Base-by-base conservation (phyloP, 2,888 invertebrate genomes). In the Dusona sp. region DNA sequence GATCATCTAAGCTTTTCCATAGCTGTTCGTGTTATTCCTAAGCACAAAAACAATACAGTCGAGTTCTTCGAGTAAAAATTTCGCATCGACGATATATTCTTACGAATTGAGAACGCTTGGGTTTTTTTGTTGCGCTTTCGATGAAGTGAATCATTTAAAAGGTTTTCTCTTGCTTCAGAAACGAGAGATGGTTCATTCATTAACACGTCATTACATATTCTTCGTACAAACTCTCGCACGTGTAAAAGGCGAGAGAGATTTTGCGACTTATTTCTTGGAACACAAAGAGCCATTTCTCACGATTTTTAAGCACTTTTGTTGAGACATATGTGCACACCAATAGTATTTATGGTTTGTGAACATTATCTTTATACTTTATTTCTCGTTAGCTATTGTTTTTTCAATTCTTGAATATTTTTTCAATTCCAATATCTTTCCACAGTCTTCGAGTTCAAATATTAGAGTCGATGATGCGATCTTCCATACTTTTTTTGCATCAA, bases 131-230 rank as follows among this genome's bases (percentile, higher is more conserved):
- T 65, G 29, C 6, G 29, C 29, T 61, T 83, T 61, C 57, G 9
- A 67, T 13, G 48, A 70, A 77, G 45, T 77, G 77, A 77, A 61
- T 84, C 57, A 80, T 77, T 65, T 13, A 29, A 16, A 29, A 29
- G 4, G 16, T 61, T 16, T 29, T 61, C 16, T 29, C 61, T 61
- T 29, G 61, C 29, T 61, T 29, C 72, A 65, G 51, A 29, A 54
- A 65, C 65, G n/a, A 51, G 29, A 48, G 3, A 25, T 42, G 36
- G 25, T 79, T 84, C 75, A 51, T 70, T 84, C 70, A 84, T 80
- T 84, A 77, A 80, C 65, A 45, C 65, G 70, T 80, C 80, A 80
- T 65, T 67, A 11, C 22, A 45, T 38, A 64, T 80, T 80, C 70
- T 72, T 45, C 70, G 45, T 74, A 57, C 25, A 33, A n/a, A 33